These are phyloP conservation scores for Andrena bicolor DNA, from an alignment of 2,888 invertebrate genomes.

Conservation along the genomic window DNA sequence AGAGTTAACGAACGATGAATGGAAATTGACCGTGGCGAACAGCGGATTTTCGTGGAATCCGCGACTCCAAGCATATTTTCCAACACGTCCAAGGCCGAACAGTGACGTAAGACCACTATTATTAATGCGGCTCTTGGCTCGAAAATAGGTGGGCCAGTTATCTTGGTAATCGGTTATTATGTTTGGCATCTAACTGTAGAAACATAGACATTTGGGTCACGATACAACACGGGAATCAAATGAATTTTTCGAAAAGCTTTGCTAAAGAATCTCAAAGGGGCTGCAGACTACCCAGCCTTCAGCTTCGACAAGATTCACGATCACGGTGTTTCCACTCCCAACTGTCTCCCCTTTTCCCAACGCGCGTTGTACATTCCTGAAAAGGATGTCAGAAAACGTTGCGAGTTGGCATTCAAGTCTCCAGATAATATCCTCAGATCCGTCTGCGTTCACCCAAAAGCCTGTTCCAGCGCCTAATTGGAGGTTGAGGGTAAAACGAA, in stretches of 20 bases:
- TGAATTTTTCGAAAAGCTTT: neutral
- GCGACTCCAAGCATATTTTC: constrained; percentile 68
- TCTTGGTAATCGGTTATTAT: constrained; percentile 83
- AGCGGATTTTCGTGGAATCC: constrained; percentile 60
- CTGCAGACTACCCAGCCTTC: neutral
- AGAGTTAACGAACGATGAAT: constrained; percentile 12
- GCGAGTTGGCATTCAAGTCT: too few relatives aligned
- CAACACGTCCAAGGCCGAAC: constrained; percentile 72
- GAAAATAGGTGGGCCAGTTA: constrained; percentile 81
- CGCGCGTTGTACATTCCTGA: too few relatives aligned
- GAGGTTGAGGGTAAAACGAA: constrained; percentile 5
- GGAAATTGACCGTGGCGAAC: constrained; percentile 44
- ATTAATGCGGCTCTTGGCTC: constrained; percentile 82
- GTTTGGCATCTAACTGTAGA: constrained; percentile 78
- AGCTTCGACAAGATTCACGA: neutral
- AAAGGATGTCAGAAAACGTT: too few relatives aligned
- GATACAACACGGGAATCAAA: constrained; percentile 47
- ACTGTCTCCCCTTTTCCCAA: too few relatives aligned
- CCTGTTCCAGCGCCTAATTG: neutral
- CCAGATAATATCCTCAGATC: neutral
- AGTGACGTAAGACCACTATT: constrained; percentile 81
- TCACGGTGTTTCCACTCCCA: neutral
- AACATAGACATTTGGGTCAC: constrained; percentile 67
- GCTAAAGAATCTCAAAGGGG: too few relatives aligned
- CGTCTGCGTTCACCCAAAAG: neutral